These are phyloP conservation scores for Dolichopus griseipennis DNA, from an alignment of 2,888 invertebrate genomes.

Conservation along the genomic window DNA sequence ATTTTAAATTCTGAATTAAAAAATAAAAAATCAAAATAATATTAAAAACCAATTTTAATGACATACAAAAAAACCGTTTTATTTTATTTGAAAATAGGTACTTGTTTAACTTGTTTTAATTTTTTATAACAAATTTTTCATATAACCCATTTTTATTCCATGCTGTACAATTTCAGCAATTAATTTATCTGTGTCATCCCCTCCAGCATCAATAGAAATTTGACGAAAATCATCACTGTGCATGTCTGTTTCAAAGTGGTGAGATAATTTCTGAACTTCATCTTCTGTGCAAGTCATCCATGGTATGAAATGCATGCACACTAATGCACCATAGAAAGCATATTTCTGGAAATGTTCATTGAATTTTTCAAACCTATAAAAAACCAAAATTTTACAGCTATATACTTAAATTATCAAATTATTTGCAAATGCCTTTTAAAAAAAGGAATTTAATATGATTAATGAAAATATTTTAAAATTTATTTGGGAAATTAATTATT, in stretches of 20 bases:
- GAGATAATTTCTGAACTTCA: conserved; percentile 31
- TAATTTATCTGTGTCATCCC: conserved; percentile 31
- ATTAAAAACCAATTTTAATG: no score
- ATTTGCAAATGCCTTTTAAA: no score
- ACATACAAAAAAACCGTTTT: no score
- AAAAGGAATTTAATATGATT: no score
- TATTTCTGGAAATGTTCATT: conserved; percentile 35
- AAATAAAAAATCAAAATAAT: no score
- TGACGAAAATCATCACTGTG: conserved; percentile 32
- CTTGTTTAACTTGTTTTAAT: no score
- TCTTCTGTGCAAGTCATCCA: conserved; percentile 34
- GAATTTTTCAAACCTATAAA: conserved; percentile 34
- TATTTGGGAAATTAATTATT: no score
- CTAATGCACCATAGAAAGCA: conserved; percentile 37
- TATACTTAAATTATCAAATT: no score
- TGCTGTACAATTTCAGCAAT: conserved; percentile 33
- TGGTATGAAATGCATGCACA: conserved; percentile 38
- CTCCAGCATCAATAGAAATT: conserved; percentile 32
- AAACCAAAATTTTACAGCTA: no score
- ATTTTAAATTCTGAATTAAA: no score
- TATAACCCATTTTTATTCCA: conserved; percentile 36
- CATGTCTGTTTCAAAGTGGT: conserved; percentile 34
- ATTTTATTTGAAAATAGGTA: no score
- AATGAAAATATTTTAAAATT: no score
- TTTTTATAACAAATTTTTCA: conserved; percentile 29